These are phyloP conservation scores for Myioborus miniatus DNA, from an alignment of 2,797 vertebrate species.

Conservation along the genomic window DNA sequence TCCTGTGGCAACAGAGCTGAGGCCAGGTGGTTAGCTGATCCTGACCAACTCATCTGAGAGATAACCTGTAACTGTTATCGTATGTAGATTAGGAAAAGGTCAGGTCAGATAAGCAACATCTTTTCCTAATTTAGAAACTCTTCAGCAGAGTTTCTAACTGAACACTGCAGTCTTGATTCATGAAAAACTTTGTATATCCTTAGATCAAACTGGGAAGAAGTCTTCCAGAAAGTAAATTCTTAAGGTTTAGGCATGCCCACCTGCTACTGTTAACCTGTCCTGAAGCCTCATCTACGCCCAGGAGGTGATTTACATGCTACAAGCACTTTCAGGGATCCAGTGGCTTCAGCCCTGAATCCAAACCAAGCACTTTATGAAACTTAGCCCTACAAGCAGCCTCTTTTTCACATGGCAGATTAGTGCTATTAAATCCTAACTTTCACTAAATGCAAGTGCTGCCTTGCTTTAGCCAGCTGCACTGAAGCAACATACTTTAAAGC, in stretches of 20 bases:
- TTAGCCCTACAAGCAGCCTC: not conserved
- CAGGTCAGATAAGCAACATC: conserved; percentile 4
- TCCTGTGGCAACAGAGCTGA: not conserved
- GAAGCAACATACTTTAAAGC: not conserved
- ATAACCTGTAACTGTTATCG: not conserved
- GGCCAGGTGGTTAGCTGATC: not conserved
- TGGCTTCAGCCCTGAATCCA: not conserved
- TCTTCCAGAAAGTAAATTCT: not conserved
- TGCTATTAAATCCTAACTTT: not conserved
- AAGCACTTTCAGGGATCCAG: not conserved
- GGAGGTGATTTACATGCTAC: not conserved
- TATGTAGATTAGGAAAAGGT: conserved; percentile 8
- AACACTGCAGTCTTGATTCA: not conserved
- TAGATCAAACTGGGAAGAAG: not conserved
- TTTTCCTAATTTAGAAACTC: conserved; percentile 20
- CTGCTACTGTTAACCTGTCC: not conserved
- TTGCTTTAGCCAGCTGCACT: not conserved
- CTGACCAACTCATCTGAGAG: not conserved
- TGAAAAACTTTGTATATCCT: not conserved
- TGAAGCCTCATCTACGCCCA: rapidly evolving
- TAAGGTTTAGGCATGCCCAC: not conserved
- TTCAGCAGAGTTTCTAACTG: not conserved
- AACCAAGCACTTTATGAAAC: not conserved
- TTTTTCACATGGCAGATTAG: not conserved
- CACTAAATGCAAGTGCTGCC: not conserved